Percentiles rank a stretch among this genome's conserved stretches.
These are phyloP conservation scores for Vimba vimba DNA, from an alignment of 2,113 vertebrate genomes.

Conservation along the genomic window DNA sequence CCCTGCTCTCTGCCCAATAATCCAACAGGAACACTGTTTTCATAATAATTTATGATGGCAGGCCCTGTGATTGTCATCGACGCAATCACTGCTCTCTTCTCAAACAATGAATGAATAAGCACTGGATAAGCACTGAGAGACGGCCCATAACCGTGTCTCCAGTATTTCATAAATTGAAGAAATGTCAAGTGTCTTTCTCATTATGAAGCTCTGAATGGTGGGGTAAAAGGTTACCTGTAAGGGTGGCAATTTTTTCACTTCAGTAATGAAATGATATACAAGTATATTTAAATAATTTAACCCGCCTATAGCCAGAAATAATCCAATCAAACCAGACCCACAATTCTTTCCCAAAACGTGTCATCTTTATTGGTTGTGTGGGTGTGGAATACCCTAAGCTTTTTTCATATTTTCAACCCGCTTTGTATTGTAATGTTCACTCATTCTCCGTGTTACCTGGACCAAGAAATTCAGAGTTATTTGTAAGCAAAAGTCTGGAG, in stretches of 20 bases:
- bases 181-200: constrained; percentile 54
- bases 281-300: constrained; percentile 56
- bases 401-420: not conserved
- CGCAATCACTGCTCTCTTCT: constrained; percentile 43
- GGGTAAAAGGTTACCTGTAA: constrained; percentile 31
- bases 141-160: constrained; percentile 26
- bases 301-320: constrained; percentile 28
- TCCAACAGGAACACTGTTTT: constrained; percentile 36
- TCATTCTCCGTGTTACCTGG: no score
- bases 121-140: constrained; percentile 30
- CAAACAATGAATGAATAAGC: constrained; percentile 31
- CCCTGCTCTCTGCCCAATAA: not conserved
- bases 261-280: constrained; percentile 48
- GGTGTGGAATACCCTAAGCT: constrained; percentile 10
- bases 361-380: not conserved
- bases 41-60: constrained; percentile 40
- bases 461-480: no score
- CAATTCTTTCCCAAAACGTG: constrained; percentile 4
- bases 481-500: no score
- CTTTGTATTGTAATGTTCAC: no score
- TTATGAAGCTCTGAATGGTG: constrained; percentile 37
- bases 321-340: constrained; percentile 49
- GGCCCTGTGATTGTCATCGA: constrained; percentile 31
- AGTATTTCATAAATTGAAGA: constrained; percentile 50
- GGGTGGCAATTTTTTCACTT: not conserved